Conservation (phyloP, 2,797 vertebrate species). For the Tokudaia tokunoshimensis region DNA sequence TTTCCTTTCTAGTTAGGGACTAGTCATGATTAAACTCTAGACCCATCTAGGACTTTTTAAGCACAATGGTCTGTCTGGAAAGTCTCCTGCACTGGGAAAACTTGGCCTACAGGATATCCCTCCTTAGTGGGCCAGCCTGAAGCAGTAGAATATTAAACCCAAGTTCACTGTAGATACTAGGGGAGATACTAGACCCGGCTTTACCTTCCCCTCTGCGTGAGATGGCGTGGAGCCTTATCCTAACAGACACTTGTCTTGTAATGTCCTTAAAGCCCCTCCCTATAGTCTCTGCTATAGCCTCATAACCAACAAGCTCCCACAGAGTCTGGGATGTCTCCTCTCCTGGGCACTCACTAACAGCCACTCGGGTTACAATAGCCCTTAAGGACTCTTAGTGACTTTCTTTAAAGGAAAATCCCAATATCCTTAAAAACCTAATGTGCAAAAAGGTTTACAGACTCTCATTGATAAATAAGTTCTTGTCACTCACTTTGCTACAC, state of each 20-base stretch:
- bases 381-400: neutral
- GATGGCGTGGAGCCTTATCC: neutral
- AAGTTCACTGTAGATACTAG: neutral
- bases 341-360: neutral
- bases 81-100: neutral
- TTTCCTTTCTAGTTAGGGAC: neutral
- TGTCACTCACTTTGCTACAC: neutral
- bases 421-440: neutral
- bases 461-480: neutral
- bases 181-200: neutral
- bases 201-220: neutral
- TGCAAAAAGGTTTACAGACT: neutral
- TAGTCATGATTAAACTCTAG: neutral
- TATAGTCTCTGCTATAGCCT: neutral
- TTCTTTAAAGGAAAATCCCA: neutral
- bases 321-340: neutral
- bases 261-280: neutral
- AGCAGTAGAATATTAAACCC: neutral
- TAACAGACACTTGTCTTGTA: neutral
- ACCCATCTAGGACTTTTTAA: neutral
- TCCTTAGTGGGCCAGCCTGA: neutral
- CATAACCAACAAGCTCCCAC: neutral
- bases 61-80: neutral
- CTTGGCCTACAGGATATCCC: neutral
- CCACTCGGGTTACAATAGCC: neutral